phyloP scores from a whole-genome alignment of 92 coral and sea anemone genomes.

The Palythoa caribaeorum region DNA sequence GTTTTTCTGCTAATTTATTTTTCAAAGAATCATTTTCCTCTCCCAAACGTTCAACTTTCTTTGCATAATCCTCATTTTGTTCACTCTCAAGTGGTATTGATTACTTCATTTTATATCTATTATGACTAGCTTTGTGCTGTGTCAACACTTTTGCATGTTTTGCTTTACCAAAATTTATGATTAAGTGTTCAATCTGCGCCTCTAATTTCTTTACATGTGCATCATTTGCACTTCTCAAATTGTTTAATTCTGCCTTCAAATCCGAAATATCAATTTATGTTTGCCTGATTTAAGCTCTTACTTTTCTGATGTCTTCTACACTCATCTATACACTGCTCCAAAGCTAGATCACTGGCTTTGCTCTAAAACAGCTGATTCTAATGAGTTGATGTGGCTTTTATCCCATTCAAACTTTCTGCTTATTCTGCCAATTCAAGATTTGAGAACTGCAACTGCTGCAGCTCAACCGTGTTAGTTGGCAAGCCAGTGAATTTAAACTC shows the following conservation, averaged over 20 bases:
- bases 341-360: conserved; percentile 41
- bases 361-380: conserved; percentile 15
- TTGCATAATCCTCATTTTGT: neutral
- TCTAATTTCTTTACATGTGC: neutral
- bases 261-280: too few relatives aligned
- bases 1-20: conserved; percentile 15
- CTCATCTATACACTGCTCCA: conserved; percentile 18
- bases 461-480: neutral
- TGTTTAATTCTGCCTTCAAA: too few relatives aligned
- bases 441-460: neutral
- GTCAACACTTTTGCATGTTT: conserved; percentile 10
- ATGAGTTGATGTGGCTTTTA: neutral
- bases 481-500: neutral
- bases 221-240: neutral
- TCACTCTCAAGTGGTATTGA: conserved; percentile 25
- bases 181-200: neutral
- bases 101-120: neutral
- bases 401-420: neutral
- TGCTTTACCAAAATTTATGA: neutral
- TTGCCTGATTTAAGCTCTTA: neutral
- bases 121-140: conserved; percentile 44
- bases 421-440: neutral
- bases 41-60: neutral
- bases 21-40: neutral
- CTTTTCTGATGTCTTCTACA: conserved; percentile 16